These are phyloP conservation scores for Xenopus laevis DNA, from an alignment of 2,113 vertebrate genomes.

Conservation along the genomic window DNA sequence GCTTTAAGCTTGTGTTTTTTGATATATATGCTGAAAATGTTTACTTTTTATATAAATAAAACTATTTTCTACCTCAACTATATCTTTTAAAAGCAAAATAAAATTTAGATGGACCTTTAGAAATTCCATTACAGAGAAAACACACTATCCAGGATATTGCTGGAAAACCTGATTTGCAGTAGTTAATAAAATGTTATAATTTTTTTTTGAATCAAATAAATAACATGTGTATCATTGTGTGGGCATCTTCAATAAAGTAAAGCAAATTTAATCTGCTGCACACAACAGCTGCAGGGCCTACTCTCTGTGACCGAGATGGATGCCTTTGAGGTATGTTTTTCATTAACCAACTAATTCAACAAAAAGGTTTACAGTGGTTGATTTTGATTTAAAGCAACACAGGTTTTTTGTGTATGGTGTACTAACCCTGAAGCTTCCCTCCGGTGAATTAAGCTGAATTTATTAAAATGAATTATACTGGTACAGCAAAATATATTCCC, in stretches of 20 bases:
- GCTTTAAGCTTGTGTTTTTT: too few species aligned
- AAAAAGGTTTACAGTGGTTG: constrained; percentile 54
- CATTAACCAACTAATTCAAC: constrained; percentile 56
- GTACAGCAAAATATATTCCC: background rate
- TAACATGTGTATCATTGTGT: constrained; percentile 48
- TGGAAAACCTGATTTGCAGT: constrained; percentile 54
- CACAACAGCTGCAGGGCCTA: constrained; percentile 59
- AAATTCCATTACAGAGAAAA: constrained; percentile 47
- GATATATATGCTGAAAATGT: too few species aligned
- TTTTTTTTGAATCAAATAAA: constrained; percentile 52
- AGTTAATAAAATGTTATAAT: constrained; percentile 55
- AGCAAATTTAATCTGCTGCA: constrained; percentile 48
- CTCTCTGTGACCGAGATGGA: constrained; percentile 55
- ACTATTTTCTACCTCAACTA: background rate
- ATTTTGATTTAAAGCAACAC: constrained; percentile 52
- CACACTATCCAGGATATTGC: constrained; percentile 48
- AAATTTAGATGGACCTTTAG: background rate
- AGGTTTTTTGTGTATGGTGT: background rate
- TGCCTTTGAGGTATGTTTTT: constrained; percentile 53
- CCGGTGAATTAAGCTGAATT: constrained; percentile 19
- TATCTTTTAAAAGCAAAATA: background rate
- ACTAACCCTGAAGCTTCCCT: constrained; percentile 11
- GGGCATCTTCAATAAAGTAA: constrained; percentile 47
- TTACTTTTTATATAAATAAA: background rate
- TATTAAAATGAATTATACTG: constrained; percentile 7